phyloP scores from a whole-genome alignment of 2,113 vertebrate genomes.

The Xerus inauris region DNA sequence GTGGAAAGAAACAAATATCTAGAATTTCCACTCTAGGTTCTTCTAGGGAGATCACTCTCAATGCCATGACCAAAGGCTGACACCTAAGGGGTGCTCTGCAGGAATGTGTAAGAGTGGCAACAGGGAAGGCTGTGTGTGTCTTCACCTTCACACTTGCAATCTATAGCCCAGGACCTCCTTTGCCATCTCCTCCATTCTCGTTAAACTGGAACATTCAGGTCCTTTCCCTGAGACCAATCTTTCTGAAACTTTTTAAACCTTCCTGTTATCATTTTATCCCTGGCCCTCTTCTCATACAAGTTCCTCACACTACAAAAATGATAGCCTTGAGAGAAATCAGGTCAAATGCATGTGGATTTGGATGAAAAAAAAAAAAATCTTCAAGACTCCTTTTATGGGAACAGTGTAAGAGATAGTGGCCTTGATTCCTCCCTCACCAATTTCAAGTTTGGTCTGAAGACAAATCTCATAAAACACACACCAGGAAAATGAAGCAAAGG shows the following conservation, averaged over 20 bases:
- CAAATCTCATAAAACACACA: conserved; percentile 26
- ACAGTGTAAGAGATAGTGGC: background rate
- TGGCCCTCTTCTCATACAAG: background rate
- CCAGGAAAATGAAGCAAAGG: background rate
- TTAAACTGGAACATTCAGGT: background rate
- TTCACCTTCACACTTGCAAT: background rate
- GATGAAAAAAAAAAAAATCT: background rate
- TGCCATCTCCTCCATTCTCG: accelerated
- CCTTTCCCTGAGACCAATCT: background rate
- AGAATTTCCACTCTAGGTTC: background rate
- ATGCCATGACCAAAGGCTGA: background rate
- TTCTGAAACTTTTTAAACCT: background rate
- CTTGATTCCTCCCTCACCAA: background rate
- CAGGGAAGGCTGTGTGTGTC: background rate
- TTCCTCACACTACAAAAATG: background rate
- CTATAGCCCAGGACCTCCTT: background rate
- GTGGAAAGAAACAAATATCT: background rate
- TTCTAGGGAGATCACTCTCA: background rate
- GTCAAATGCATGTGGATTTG: background rate
- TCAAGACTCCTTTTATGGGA: background rate
- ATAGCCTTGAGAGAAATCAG: conserved; percentile 1
- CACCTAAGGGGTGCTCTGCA: accelerated
- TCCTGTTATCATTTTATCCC: background rate
- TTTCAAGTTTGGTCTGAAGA: background rate
- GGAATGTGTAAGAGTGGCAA: background rate